Percentiles rank a stretch among this genome's conserved stretches.
These are phyloP conservation scores for Stichopus horrens DNA, from an alignment of 53 echinoderm and acorn worm species.

Conservation along the genomic window DNA sequence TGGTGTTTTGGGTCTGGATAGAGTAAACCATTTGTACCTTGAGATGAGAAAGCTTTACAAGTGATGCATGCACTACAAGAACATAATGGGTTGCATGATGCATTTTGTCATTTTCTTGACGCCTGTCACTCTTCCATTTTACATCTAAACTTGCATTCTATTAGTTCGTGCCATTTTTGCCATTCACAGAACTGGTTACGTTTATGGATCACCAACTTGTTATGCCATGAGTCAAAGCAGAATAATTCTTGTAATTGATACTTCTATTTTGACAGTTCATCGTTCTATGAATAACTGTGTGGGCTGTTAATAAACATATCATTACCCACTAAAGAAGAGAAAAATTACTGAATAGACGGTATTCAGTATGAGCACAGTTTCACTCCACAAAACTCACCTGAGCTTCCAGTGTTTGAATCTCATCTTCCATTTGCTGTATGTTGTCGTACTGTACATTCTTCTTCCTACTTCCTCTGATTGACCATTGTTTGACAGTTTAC, in stretches of 20 bases:
- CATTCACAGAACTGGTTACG: conserved; percentile 14
- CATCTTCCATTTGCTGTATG: conserved; percentile 12
- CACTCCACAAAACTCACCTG: conserved; percentile 26
- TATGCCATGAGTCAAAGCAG: conserved; percentile 20
- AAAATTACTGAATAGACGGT: conserved; percentile 18
- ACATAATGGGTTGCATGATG: no score
- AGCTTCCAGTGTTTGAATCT: conserved; percentile 30
- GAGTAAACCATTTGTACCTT: conserved; percentile 21
- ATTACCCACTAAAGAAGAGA: conserved; percentile 15
- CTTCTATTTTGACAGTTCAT: conserved; percentile 28
- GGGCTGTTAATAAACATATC: conserved; percentile 26
- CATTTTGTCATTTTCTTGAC: no score
- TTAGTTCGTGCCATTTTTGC: conserved; percentile 16
- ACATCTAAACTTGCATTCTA: conserved; percentile 17
- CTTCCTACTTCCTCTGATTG: conserved; percentile 23
- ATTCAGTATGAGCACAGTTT: conserved; percentile 7
- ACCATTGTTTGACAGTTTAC: conserved; percentile 21
- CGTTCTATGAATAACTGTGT: conserved; percentile 28
- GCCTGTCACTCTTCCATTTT: no score
- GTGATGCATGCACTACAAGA: no score
- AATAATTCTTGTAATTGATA: conserved; percentile 21
- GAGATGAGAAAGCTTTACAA: no score
- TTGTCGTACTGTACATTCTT: conserved; percentile 16
- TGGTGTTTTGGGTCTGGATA: conserved; percentile 15
- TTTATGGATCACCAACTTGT: conserved; percentile 31